phyloP scores from a whole-genome alignment of 2,888 invertebrate genomes.

The Exocentrus adspersus region DNA sequence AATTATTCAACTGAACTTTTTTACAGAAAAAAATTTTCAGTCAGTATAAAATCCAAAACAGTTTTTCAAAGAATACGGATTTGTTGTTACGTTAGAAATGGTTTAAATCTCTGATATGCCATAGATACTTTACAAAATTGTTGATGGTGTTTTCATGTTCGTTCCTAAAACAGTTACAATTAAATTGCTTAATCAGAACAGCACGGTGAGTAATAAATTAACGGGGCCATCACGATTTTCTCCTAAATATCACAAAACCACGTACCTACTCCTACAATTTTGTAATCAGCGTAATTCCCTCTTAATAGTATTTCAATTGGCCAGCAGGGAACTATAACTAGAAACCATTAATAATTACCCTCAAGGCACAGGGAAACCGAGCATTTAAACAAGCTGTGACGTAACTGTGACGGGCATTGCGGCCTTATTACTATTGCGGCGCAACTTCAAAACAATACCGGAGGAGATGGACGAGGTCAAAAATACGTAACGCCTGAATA shows the following conservation, averaged over 20 bases:
- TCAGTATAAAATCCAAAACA: no score
- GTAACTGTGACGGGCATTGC: constrained; percentile 41
- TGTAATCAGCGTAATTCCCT: constrained; percentile 37
- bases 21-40: no score
- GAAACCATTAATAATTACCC: constrained; percentile 44
- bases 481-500: constrained; percentile 22
- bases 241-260: constrained; percentile 10
- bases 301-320: constrained; percentile 38
- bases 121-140: no score
- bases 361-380: constrained; percentile 36
- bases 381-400: constrained; percentile 43
- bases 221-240: not conserved
- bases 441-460: constrained; percentile 27
- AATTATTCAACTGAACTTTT: no score
- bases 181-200: no score
- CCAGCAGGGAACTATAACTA: constrained; percentile 41
- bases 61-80: no score
- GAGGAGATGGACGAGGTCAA: constrained; percentile 27
- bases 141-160: no score
- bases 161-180: no score
- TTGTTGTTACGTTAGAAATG: no score
- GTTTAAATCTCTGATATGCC: no score
- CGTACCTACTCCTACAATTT: constrained; percentile 20
- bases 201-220: not conserved
- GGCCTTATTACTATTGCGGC: constrained; percentile 31